Percentiles rank a stretch among this genome's conserved stretches.
These are phyloP conservation scores for Piscicola geometra DNA, from an alignment of 2,888 invertebrate genomes.

Conservation along the genomic window DNA sequence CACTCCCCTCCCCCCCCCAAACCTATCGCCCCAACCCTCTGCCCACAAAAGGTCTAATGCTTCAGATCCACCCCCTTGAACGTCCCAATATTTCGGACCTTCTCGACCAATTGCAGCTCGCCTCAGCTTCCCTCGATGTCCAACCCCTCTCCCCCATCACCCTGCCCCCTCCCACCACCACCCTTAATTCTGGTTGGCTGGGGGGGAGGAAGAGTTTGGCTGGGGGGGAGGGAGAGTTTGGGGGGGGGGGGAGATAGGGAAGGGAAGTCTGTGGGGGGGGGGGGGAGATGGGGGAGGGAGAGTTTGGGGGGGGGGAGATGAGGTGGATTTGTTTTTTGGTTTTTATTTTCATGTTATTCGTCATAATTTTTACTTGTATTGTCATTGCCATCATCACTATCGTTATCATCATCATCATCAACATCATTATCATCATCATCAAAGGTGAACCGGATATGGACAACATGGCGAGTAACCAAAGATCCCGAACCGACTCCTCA, in stretches of 20 bases:
- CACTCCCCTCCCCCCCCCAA: too few species aligned
- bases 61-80: slow-evolving; percentile 69
- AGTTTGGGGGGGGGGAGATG: too few species aligned
- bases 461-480: not conserved
- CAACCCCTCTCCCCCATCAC: slow-evolving; percentile 21
- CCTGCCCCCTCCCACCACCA: not conserved
- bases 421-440: not conserved
- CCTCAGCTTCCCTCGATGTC: slow-evolving; percentile 78
- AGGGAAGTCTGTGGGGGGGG: too few species aligned
- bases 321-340: too few species aligned
- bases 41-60: slow-evolving; percentile 55
- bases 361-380: not conserved
- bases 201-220: not conserved
- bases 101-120: slow-evolving; percentile 78
- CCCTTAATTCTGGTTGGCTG: too few species aligned
- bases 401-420: not conserved
- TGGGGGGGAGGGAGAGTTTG: not conserved
- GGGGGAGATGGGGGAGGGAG: too few species aligned
- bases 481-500: not conserved
- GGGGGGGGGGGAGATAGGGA: too few species aligned
- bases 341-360: too few species aligned
- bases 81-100: slow-evolving; percentile 74
- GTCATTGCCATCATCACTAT: not conserved
- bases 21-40: not conserved
- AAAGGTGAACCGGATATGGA: not conserved